Base-by-base conservation (phyloP, 2,113 vertebrate genomes). In the Oncorhynchus masou region DNA sequence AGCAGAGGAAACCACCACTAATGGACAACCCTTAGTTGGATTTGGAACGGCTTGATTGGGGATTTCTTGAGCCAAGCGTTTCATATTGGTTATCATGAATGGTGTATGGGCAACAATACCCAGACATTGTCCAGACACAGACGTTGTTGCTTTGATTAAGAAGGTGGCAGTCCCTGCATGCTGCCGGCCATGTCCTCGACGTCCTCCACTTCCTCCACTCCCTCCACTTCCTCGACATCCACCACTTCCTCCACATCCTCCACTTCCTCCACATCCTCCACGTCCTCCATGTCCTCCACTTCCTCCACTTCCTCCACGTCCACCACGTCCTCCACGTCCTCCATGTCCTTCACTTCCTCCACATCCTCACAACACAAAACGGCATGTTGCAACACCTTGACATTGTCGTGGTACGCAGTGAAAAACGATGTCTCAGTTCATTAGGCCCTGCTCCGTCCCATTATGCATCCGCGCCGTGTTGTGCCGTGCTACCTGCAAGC, bases 391-490 rank as follows among this genome's bases (percentile, higher is more conserved):
- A 51, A 90, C 91, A 93, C 91, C 89, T 91, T 94, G 92, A 93
- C 92, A 92, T 90, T 84, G 90, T 86, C 84, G 85, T 86, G 89
- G 90, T 91, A n/a, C 73, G 79, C 22, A 84, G 86, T 94, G 91
- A 94, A 91, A 93, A 93, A 94, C 90, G 91, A 93, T 88, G 90
- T 92, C 78, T 78, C 93, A 92, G 89, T 91, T 92, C 94, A 94
- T 94, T 94, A 94, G 90, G 84, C 89, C 90, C 90, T 83, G 88
- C 91, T 54, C 51, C 89, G 90, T 93, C 89, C 93, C 94, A 94
- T 94, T 94, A 94, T 90, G 87, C 81, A 79, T 22, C 85, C 68
- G 84, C 83, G 59, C 79, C 78, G 80, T 82, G 89, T 91, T 80
- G 89, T 84, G 87, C 89, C 88, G 74, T 93, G 93, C 93, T 91